Percentiles rank a stretch among this genome's conserved stretches.
phyloP scores from a whole-genome alignment of 2,113 vertebrate genomes.

The Indri indri region DNA sequence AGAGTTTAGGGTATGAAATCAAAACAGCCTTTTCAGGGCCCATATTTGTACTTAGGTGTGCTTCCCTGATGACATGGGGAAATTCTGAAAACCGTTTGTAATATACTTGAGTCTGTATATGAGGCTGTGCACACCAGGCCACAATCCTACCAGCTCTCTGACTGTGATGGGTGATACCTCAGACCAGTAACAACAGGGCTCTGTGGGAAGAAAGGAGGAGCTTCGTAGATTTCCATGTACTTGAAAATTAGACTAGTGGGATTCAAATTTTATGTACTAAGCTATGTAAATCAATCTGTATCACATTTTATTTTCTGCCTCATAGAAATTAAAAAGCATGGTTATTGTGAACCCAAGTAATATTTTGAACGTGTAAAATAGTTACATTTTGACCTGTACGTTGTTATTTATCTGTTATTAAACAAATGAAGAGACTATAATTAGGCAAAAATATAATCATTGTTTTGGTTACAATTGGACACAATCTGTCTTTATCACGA shows the following conservation, averaged over 20 bases:
- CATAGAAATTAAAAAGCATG: not conserved
- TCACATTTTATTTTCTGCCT: not conserved
- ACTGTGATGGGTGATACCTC: not conserved
- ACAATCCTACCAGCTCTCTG: not conserved
- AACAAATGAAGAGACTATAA: not conserved
- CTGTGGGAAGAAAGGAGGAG: not conserved
- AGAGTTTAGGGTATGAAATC: not conserved
- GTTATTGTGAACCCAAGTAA: not conserved
- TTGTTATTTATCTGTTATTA: not conserved
- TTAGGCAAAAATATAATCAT: not conserved
- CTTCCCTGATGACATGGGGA: not conserved
- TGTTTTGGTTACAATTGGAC: not conserved
- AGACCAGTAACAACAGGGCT: not conserved
- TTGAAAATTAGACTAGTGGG: not conserved
- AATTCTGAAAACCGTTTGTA: not conserved
- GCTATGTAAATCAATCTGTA: not conserved
- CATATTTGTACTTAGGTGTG: not conserved
- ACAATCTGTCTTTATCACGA: not conserved
- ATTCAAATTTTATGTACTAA: not conserved
- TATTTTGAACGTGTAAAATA: constrained; percentile 13
- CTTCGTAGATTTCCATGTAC: not conserved
- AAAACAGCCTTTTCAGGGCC: not conserved
- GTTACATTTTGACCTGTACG: not conserved
- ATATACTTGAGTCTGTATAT: not conserved
- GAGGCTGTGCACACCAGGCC: not conserved